phyloP scores from a whole-genome alignment of 2,113 vertebrate genomes.

The Myrmecophaga tridactyla region DNA sequence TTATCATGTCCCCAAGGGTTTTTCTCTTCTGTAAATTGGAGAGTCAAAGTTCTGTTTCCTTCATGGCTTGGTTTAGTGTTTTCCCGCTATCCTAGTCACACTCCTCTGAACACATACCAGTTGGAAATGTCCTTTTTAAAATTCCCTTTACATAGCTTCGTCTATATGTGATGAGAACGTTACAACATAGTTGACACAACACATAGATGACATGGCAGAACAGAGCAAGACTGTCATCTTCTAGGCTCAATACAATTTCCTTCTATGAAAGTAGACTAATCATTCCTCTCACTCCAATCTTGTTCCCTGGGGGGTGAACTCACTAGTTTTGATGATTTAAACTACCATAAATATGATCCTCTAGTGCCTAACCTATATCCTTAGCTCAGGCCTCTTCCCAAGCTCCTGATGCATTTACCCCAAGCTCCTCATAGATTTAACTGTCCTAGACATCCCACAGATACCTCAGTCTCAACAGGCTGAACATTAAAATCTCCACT shows the following conservation, averaged over 20 bases:
- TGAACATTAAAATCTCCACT: background rate
- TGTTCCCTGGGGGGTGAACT: background rate
- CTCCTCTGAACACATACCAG: background rate
- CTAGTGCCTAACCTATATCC: background rate
- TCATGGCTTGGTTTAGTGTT: background rate
- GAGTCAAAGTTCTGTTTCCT: background rate
- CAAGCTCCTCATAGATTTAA: background rate
- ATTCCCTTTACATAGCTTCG: background rate
- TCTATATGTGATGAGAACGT: background rate
- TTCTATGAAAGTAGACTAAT: background rate
- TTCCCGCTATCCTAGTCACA: background rate
- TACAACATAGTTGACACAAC: background rate
- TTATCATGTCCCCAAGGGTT: background rate
- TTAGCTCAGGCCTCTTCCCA: background rate
- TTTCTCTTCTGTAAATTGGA: background rate
- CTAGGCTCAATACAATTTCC: background rate
- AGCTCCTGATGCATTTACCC: background rate
- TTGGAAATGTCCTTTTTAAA: background rate
- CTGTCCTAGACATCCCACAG: background rate
- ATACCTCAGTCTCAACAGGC: background rate
- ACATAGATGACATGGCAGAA: background rate
- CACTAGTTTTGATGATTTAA: background rate
- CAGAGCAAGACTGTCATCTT: background rate
- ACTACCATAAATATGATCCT: background rate
- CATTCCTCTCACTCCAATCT: background rate